phyloP scores from a whole-genome alignment of 2,113 vertebrate species.

The Chloroceryle aenea region DNA sequence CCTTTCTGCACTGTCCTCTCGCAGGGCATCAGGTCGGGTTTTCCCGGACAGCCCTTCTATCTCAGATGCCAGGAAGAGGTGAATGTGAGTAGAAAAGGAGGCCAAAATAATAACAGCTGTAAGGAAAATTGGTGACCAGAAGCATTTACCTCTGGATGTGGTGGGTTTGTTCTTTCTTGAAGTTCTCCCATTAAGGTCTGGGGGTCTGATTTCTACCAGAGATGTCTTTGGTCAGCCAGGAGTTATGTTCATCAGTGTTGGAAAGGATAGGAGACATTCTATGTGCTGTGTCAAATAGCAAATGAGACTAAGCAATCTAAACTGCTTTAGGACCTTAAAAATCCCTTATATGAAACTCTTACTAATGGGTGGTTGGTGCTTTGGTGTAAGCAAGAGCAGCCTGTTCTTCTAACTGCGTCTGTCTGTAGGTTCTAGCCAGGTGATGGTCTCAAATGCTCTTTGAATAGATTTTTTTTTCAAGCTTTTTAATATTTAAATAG shows the following conservation, averaged over 20 bases:
- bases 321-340: neutral
- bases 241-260: neutral
- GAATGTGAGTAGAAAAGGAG: neutral
- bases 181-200: neutral
- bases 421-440: neutral
- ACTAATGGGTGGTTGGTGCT: accelerated
- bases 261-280: neutral
- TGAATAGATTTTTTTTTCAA: neutral
- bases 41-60: neutral
- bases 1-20: neutral
- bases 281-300: neutral
- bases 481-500: neutral
- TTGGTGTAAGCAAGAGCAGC: neutral
- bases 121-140: neutral
- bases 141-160: neutral
- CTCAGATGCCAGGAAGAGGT: neutral
- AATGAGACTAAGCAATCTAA: neutral
- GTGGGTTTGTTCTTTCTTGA: neutral
- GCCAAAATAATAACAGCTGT: neutral
- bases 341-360: neutral
- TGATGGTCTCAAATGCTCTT: neutral
- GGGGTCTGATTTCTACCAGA: neutral
- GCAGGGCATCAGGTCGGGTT: neutral
- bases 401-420: neutral
- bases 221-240: neutral